These are phyloP conservation scores for Physeter macrocephalus DNA, from an alignment of 2,113 vertebrate species.

Conservation along the genomic window DNA sequence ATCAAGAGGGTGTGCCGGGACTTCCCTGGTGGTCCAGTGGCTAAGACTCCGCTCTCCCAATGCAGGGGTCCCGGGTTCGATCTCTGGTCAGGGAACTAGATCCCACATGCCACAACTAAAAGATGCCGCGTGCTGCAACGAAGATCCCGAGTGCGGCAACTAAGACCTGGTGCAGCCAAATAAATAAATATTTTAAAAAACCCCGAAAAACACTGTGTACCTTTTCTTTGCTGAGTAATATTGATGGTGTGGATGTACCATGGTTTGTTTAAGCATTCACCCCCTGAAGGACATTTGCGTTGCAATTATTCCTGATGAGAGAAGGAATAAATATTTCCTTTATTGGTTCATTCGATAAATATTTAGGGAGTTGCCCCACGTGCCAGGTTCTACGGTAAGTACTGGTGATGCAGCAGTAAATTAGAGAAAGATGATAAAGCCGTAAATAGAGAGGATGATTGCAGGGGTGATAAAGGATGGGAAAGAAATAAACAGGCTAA, in stretches of 20 bases:
- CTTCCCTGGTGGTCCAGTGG: too few species aligned
- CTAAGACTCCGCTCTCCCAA: too few species aligned
- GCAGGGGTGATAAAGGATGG: neutral
- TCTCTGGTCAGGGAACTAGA: too few species aligned
- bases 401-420: neutral
- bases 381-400: neutral
- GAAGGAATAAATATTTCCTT: neutral
- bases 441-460: neutral
- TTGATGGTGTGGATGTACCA: fast-evolving
- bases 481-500: neutral
- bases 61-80: too few species aligned
- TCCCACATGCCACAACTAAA: too few species aligned
- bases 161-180: too few species aligned
- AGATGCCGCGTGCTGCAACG: too few species aligned
- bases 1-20: neutral
- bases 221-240: neutral
- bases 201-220: neutral
- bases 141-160: too few species aligned
- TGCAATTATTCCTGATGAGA: neutral
- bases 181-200: too few species aligned
- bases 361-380: neutral
- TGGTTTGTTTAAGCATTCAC: neutral
- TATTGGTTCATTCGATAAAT: neutral
- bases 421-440: neutral
- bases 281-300: neutral